phyloP scores from a whole-genome alignment of 2,113 vertebrate species.

The Apus apus region DNA sequence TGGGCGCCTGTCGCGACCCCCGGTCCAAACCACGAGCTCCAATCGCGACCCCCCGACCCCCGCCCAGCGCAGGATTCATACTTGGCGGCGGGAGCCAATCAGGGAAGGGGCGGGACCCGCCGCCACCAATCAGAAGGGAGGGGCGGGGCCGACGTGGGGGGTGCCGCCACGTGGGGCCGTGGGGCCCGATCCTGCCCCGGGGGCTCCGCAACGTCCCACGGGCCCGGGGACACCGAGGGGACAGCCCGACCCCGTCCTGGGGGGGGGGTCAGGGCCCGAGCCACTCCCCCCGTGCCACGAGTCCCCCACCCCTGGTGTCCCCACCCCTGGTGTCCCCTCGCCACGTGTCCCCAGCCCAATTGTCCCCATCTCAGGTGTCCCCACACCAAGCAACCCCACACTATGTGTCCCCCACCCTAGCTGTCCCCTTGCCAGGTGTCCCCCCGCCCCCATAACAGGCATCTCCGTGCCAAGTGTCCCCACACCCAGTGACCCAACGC shows the following conservation, averaged over 20 bases:
- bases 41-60: not conserved
- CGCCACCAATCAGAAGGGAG: fast-evolving
- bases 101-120: not conserved
- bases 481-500: not conserved
- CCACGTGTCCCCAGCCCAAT: too few species aligned
- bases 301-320: not conserved
- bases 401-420: not conserved
- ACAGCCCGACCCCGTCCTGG: not conserved
- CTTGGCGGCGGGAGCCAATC: not conserved
- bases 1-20: not conserved
- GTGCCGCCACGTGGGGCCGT: not conserved
- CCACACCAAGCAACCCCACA: too few species aligned
- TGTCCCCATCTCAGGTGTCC: not conserved
- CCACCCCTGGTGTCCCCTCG: not conserved
- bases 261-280: not conserved
- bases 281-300: too few species aligned
- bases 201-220: too few species aligned
- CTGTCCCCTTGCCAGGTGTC: not conserved
- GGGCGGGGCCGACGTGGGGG: not conserved
- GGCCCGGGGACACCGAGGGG: not conserved
- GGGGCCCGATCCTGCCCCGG: not conserved
- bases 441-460: too few species aligned
- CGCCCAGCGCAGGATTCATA: not conserved
- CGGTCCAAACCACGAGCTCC: not conserved
- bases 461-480: not conserved